Conservation (phyloP, 2,113 vertebrate genomes). For the Marcusenius ussheri region DNA sequence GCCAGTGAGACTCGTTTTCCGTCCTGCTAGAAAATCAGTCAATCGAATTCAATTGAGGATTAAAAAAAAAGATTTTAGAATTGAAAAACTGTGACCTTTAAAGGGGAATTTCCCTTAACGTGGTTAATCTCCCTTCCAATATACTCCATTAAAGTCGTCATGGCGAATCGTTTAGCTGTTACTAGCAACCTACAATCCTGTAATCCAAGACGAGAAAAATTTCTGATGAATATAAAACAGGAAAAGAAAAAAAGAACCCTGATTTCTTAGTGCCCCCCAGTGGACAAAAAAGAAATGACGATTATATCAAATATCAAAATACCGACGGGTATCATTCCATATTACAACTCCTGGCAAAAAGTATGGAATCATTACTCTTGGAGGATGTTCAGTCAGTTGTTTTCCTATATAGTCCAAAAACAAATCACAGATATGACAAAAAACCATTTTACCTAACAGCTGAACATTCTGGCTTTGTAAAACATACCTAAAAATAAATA, state of each 20-base stretch:
- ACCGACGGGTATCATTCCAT: not conserved
- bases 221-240: not conserved
- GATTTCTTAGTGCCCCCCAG: not conserved
- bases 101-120: not conserved
- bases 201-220: not conserved
- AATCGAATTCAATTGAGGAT: not conserved
- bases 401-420: no score
- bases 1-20: not conserved
- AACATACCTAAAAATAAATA: no score
- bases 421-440: no score
- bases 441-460: no score
- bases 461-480: no score
- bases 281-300: not conserved
- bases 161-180: not conserved
- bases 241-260: not conserved
- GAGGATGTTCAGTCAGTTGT: no score
- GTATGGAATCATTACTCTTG: no score
- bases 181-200: not conserved
- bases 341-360: not conserved
- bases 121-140: not conserved
- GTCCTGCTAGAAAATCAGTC: not conserved
- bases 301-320: not conserved
- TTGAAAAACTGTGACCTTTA: not conserved
- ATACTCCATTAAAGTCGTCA: not conserved
- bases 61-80: not conserved